Evolutionary conservation across 2,113 vertebrate species (phyloP).

Genomic region (Rhinolophus sinicus): DNA sequence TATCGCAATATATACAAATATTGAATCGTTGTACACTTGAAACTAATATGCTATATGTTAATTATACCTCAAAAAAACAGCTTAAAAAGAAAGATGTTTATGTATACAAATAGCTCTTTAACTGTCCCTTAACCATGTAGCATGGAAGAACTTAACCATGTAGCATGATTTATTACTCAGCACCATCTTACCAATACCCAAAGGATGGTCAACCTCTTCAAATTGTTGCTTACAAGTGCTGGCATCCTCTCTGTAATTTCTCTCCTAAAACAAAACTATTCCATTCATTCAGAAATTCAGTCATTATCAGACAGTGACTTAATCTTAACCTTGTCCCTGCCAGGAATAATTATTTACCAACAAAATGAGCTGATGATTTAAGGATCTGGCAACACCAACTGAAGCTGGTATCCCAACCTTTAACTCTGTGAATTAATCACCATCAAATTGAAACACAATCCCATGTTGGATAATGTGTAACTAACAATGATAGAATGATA

Average conservation of each 20-base stretch:
- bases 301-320: background rate
- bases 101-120: constrained; percentile 33
- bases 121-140: background rate
- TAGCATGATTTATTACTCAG: background rate
- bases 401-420: background rate
- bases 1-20: background rate
- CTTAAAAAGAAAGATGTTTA: background rate
- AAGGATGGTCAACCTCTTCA: background rate
- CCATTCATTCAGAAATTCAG: constrained; percentile 6
- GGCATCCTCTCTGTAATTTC: background rate
- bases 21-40: background rate
- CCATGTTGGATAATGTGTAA: background rate
- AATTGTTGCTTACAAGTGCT: constrained; percentile 10
- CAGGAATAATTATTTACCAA: background rate
- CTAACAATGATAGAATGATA: background rate
- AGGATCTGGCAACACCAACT: background rate
- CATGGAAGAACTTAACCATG: background rate
- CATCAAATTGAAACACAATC: background rate
- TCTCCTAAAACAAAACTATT: background rate
- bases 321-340: background rate
- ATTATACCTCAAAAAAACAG: background rate
- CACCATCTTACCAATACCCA: background rate
- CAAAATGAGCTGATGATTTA: background rate
- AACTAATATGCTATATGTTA: background rate
- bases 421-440: background rate